phyloP scores from a whole-genome alignment of 2,888 invertebrate genomes.

The Torymus texanus region DNA sequence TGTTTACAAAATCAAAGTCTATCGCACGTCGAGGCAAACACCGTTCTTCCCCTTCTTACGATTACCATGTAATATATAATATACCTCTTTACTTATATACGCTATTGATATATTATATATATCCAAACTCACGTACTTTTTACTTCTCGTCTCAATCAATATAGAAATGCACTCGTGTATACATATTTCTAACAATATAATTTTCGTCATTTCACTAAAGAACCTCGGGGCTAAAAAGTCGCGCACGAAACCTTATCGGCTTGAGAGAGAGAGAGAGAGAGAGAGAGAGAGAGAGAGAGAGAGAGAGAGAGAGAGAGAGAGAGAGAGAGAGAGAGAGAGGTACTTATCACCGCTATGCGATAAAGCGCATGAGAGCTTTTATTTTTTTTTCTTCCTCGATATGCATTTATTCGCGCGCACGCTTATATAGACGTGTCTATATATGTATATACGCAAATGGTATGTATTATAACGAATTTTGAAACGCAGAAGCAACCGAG shows the following conservation, averaged over 20 bases:
- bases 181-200: too few relatives aligned
- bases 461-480: too few relatives aligned
- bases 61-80: too few relatives aligned
- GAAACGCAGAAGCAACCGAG: conserved; percentile 60
- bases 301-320: background rate
- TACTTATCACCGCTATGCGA: background rate
- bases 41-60: background rate
- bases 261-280: background rate
- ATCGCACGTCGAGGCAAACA: conserved; percentile 5
- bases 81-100: too few relatives aligned
- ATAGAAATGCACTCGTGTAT: too few relatives aligned
- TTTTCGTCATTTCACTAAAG: too few relatives aligned
- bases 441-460: background rate
- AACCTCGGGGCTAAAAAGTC: background rate
- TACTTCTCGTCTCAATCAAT: too few relatives aligned
- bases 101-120: too few relatives aligned
- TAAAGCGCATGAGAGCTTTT: background rate
- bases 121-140: too few relatives aligned
- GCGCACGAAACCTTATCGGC: conserved; percentile 10
- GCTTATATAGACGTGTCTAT: too few relatives aligned
- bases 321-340: background rate
- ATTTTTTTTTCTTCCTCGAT: conserved; percentile 3
- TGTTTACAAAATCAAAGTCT: conserved; percentile 36
- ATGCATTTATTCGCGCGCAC: conserved; percentile 13
- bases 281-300: conserved; percentile 3